Evolutionary conservation across 2,888 invertebrate species (phyloP).

Genomic region (Nomada flava): DNA sequence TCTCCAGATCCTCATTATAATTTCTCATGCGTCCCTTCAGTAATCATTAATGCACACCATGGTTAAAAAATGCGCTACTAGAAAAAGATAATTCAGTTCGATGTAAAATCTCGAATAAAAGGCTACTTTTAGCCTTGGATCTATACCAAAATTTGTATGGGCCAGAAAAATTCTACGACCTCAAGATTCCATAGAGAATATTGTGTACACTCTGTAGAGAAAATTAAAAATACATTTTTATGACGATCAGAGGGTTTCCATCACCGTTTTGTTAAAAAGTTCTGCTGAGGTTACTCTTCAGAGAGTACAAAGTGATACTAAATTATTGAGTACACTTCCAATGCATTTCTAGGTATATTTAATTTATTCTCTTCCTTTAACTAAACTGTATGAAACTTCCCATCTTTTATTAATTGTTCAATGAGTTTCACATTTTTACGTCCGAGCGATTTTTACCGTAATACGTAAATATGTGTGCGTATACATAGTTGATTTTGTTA

Average conservation of each 20-base stretch:
- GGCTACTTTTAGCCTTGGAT: neutral
- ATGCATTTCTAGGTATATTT: too few species aligned
- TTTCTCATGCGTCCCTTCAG: neutral
- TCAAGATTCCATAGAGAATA: neutral
- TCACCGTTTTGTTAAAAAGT: neutral
- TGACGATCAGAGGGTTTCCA: neutral
- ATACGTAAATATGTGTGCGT: too few species aligned
- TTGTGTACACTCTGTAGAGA: too few species aligned
- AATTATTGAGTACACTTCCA: too few species aligned
- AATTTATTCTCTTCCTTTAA: too few species aligned
- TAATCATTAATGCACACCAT: neutral
- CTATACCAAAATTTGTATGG: conserved; percentile 10
- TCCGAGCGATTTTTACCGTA: too few species aligned
- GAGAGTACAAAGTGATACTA: too few species aligned
- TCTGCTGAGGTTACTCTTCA: neutral
- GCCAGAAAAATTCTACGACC: neutral
- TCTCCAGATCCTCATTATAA: neutral
- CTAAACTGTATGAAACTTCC: too few species aligned
- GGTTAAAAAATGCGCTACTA: conserved; percentile 12
- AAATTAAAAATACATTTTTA: neutral
- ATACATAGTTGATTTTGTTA: too few species aligned
- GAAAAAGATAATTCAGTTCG: neutral
- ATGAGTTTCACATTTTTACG: too few species aligned
- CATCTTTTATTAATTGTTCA: too few species aligned
- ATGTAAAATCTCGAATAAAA: conserved; percentile 2